Percentiles rank a stretch among this genome's conserved stretches.
phyloP scores from a whole-genome alignment of 2,113 vertebrate genomes.

The Origma solitaria region DNA sequence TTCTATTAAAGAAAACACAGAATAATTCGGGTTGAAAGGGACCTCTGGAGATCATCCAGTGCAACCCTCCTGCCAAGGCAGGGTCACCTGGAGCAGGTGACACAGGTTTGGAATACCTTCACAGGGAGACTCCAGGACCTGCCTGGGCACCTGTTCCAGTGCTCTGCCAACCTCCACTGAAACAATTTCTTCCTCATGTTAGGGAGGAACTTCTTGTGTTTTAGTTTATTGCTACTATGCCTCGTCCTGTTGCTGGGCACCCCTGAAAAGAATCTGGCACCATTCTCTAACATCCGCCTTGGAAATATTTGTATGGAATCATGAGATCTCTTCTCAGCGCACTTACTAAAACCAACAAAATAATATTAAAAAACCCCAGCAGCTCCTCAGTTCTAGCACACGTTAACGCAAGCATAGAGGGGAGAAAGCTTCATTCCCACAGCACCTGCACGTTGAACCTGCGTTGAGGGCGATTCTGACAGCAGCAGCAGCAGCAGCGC shows the following conservation, averaged over 20 bases:
- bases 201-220: neutral
- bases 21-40: neutral
- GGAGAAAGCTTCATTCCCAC: neutral
- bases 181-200: neutral
- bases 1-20: neutral
- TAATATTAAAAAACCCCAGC: neutral
- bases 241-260: neutral
- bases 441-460: fast-evolving
- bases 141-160: neutral
- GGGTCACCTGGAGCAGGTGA: neutral
- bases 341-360: neutral
- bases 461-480: neutral
- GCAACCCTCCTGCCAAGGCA: neutral
- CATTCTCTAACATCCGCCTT: neutral
- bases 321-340: neutral
- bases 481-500: neutral
- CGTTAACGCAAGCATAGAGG: fast-evolving
- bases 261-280: neutral
- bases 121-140: neutral
- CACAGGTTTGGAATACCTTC: neutral
- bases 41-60: neutral
- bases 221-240: neutral
- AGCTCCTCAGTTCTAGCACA: neutral
- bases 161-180: neutral
- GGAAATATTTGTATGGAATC: neutral